Base-by-base conservation (phyloP, 2,113 vertebrate species). In the Erpornis zantholeuca region DNA sequence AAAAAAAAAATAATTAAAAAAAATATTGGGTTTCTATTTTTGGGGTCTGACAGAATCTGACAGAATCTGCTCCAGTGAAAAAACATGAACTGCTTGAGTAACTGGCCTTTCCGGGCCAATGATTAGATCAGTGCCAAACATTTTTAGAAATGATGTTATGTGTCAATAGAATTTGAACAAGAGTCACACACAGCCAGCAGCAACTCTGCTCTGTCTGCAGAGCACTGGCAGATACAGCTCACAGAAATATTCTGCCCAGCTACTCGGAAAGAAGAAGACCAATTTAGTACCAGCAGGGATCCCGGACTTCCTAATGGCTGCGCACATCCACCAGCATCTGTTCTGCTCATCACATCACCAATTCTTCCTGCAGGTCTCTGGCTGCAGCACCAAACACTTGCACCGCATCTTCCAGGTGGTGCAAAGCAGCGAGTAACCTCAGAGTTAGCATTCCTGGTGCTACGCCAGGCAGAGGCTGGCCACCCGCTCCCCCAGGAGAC, bases 221-320 rank as follows among this genome's bases (percentile, higher is more conserved):
- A 24, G 6, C 4, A 0, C 66, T 5, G 0, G 5, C n/a, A 54
- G 50, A 22, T 3, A 5, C 8, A 65, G 38, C 57, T 81, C 52
- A 19, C 56, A 16, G 35, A 40, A 78, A 63, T 4, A 21, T 8
- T 22, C 35, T 31, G 21, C 36, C 72, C 10, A 24, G 22, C 23
- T 12, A 15, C 76, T 33, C 19, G 0, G 22, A 42, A 78, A 52
- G 40, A 81, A 8, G 42, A 54, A 10, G 27, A 33, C 7, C 54
- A 2, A 8, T 11, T 84, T 10, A 25, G 53, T 1, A 6, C 29
- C 3, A 42, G 28, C 38, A 40, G 76, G 59, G 42, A 42, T 38
- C n/a, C 33, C 2, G 0, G 64, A 18, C 11, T 45, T 35, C 8
- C 10, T 11, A 36, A 52, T 2, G 54, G 33, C 68, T n/a, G n/a